Conservation (phyloP, 2,888 invertebrate genomes). For the Protula sp. region DNA sequence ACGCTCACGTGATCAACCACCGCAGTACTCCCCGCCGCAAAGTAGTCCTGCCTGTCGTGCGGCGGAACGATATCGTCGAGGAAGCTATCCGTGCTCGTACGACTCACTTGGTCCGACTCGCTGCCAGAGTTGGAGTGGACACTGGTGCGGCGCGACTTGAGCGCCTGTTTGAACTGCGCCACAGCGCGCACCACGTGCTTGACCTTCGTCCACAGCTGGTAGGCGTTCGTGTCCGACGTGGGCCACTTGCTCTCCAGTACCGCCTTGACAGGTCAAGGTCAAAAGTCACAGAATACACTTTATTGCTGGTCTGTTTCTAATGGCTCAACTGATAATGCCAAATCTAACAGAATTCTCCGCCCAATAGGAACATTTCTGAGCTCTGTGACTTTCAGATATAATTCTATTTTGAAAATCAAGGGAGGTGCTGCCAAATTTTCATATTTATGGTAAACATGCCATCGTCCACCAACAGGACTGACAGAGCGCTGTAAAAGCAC, state of each 20-base stretch:
- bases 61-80: constrained; percentile 30
- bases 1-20: not conserved
- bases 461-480: too few species aligned
- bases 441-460: too few species aligned
- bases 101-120: constrained; percentile 44
- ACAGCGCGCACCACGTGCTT: constrained; percentile 86
- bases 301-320: too few species aligned
- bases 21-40: not conserved
- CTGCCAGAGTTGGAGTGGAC: constrained; percentile 47
- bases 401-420: not conserved
- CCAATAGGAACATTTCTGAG: too few species aligned
- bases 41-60: constrained; percentile 11
- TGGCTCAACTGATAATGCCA: too few species aligned
- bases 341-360: too few species aligned
- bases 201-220: constrained; percentile 87
- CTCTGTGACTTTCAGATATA: too few species aligned
- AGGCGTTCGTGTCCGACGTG: constrained; percentile 68
- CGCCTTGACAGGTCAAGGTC: constrained; percentile 53
- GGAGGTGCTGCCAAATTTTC: too few species aligned
- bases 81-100: constrained; percentile 48
- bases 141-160: constrained; percentile 24
- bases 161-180: constrained; percentile 70
- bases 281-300: too few species aligned
- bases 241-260: constrained; percentile 96
- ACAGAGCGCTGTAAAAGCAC: too few species aligned